phyloP scores from a whole-genome alignment of 2,113 vertebrate species.

The Syngnathus typhle region DNA sequence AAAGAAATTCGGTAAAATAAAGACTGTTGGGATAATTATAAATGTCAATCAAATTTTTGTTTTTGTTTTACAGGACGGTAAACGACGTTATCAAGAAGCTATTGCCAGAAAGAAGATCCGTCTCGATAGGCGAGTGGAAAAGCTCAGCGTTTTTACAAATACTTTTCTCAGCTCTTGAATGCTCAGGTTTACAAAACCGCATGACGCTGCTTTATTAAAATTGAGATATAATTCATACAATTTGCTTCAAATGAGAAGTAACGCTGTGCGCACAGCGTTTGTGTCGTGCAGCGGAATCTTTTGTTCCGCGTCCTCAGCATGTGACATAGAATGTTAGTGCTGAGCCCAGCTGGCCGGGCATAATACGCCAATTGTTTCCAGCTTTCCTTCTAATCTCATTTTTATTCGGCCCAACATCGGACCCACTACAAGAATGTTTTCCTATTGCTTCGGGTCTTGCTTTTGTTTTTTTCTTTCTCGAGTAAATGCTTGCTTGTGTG shows the following conservation, averaged over 20 bases:
- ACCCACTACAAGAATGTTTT: constrained; percentile 4
- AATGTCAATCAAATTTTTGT: too few species aligned
- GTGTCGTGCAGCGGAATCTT: constrained; percentile 2
- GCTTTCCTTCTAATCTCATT: constrained; percentile 19
- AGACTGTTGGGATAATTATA: too few species aligned
- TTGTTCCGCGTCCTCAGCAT: constrained; percentile 24
- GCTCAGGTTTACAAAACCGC: background rate
- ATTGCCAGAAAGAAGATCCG: constrained; percentile 89
- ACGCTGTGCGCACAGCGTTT: background rate
- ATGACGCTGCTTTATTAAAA: background rate
- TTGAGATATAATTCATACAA: background rate
- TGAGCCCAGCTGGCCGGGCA: constrained; percentile 32
- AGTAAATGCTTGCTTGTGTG: constrained; percentile 16
- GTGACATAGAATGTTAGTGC: constrained; percentile 37
- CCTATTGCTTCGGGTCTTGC: background rate
- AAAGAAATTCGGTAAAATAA: too few species aligned
- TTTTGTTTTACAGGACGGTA: constrained; percentile 77
- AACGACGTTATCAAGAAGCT: constrained; percentile 86
- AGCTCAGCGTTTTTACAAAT: background rate
- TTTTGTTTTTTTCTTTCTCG: constrained; percentile 1
- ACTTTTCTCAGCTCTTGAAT: background rate
- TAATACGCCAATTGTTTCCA: constrained; percentile 50
- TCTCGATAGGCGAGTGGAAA: constrained; percentile 76
- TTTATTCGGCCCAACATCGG: constrained; percentile 10
- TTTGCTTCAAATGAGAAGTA: background rate